phyloP scores from a whole-genome alignment of 2,113 vertebrate species.

The Prolemur simus region DNA sequence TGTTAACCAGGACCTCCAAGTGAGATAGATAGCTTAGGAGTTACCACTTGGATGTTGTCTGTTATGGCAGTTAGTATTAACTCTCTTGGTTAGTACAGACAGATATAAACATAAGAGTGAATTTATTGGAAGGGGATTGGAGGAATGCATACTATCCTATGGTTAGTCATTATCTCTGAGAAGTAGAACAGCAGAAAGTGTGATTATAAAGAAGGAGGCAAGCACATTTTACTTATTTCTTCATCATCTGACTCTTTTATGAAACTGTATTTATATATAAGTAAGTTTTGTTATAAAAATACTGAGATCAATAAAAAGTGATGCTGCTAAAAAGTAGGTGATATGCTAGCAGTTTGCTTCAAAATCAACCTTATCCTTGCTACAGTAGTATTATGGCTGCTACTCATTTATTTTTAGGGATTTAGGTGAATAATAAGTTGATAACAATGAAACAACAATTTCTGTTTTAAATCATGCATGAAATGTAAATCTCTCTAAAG shows the following conservation, averaged over 20 bases:
- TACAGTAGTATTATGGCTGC: neutral
- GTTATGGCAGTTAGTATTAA: neutral
- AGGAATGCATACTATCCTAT: neutral
- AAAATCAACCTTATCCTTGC: neutral
- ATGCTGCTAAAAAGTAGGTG: neutral
- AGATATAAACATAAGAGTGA: neutral
- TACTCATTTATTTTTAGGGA: neutral
- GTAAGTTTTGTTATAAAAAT: neutral
- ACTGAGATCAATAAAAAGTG: neutral
- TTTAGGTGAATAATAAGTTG: neutral
- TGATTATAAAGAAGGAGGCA: neutral
- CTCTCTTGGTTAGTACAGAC: neutral
- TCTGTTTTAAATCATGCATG: neutral
- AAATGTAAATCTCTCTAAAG: neutral
- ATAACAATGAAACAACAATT: neutral
- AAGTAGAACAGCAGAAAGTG: neutral
- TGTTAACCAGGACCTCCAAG: neutral
- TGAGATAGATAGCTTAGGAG: neutral
- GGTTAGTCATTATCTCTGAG: neutral
- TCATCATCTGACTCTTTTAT: neutral
- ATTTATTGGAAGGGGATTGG: neutral
- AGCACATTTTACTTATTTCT: neutral
- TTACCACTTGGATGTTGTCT: neutral
- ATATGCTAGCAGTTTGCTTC: neutral
- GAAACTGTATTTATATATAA: neutral